These are phyloP conservation scores for Lepus americanus DNA, from an alignment of 2,113 vertebrate species.

Conservation along the genomic window DNA sequence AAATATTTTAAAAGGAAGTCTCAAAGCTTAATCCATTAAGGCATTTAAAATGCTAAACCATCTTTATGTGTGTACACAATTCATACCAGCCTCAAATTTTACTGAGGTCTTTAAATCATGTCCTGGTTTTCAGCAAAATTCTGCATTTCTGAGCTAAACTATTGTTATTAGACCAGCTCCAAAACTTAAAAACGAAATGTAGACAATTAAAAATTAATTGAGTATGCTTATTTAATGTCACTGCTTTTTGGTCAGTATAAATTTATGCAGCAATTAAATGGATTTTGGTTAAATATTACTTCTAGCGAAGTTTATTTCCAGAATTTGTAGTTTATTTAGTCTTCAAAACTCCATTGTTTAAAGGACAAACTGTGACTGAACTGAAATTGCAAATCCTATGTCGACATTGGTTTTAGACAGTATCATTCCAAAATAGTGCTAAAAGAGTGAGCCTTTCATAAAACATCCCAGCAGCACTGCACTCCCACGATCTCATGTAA, in stretches of 20 bases:
- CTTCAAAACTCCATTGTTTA: not conserved
- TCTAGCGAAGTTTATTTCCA: not conserved
- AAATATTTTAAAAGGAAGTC: constrained; percentile 17
- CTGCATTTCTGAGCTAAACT: constrained; percentile 28
- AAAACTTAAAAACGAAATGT: constrained; percentile 53
- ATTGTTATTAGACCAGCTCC: not conserved
- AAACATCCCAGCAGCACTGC: not conserved
- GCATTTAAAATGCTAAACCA: not conserved
- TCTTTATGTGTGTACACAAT: not conserved
- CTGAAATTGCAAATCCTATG: not conserved
- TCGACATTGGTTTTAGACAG: not conserved
- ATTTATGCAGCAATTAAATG: not conserved
- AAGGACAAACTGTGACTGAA: not conserved
- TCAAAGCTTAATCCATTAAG: constrained; percentile 33
- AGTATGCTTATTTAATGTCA: constrained; percentile 9
- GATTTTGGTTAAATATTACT: constrained; percentile 16
- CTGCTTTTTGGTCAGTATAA: not conserved
- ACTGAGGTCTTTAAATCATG: constrained; percentile 25
- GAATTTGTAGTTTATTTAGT: constrained; percentile 43
- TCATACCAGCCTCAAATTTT: not conserved
- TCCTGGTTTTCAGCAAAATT: constrained; percentile 27
- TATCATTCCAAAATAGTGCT: not conserved
- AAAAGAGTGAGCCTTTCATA: not conserved
- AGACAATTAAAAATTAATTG: constrained; percentile 50
- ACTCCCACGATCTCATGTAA: not conserved